Evolutionary conservation across 1,140 invertebrate genomes (phyloP).

Genomic region (Orussus abietinus): DNA sequence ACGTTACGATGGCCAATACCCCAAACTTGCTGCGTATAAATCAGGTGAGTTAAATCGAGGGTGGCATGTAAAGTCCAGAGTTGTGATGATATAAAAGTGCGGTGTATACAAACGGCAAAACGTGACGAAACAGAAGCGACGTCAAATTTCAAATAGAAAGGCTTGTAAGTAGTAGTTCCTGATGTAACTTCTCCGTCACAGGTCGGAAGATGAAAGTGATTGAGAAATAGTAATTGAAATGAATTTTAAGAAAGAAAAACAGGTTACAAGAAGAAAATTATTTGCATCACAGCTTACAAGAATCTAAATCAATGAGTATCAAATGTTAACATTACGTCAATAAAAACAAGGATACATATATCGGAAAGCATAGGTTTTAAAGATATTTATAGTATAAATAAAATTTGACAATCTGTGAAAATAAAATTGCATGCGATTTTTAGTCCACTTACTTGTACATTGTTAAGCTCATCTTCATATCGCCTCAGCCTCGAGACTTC

Average conservation of each 20-base stretch:
- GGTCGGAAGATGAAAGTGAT: not conserved
- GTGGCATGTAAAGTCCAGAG: not conserved
- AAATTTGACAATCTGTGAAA: too few relatives aligned
- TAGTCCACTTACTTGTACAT: conserved; percentile 57
- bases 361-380: conserved; percentile 6
- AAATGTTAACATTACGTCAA: conserved; percentile 12
- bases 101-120: conserved; percentile 28
- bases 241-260: conserved; percentile 4
- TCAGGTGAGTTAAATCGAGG: too few relatives aligned
- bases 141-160: conserved; percentile 13
- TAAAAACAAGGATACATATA: conserved; percentile 26
- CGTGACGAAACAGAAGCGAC: conserved; percentile 41
- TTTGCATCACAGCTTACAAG: too few relatives aligned
- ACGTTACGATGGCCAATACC: too few relatives aligned
- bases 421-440: conserved; percentile 12
- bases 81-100: conserved; percentile 29
- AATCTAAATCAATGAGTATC: not conserved
- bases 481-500: conserved; percentile 61
- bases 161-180: not conserved
- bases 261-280: conserved; percentile 1
- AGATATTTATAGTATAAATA: conserved; percentile 1
- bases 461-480: conserved; percentile 63
- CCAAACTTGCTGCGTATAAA: too few relatives aligned
- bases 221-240: conserved; percentile 1
- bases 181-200: conserved; percentile 3